Evolutionary conservation across 2,797 vertebrate species (phyloP).

Genomic region (Neomorphus geoffroyi): DNA sequence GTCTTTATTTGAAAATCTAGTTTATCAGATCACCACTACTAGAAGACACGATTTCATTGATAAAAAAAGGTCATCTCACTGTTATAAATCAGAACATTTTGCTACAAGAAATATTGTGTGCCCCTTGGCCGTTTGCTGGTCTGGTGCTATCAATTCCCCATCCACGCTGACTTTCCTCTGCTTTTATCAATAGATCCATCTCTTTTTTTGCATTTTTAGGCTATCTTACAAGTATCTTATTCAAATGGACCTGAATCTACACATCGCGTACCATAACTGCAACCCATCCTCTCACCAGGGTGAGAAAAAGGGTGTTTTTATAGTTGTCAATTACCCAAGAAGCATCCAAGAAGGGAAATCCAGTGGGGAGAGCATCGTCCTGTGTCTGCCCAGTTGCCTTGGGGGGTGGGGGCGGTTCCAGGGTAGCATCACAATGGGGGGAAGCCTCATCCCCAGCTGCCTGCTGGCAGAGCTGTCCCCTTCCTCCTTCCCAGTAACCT

Average conservation of each 20-base stretch:
- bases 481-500: background rate
- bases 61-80: background rate
- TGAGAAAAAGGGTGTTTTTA: background rate
- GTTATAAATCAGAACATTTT: background rate
- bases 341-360: background rate
- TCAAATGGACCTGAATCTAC: background rate
- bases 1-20: background rate
- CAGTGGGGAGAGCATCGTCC: background rate
- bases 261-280: background rate
- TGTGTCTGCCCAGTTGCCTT: background rate
- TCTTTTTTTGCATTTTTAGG: background rate
- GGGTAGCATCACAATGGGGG: background rate
- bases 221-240: background rate
- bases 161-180: background rate
- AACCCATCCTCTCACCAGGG: background rate
- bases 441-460: background rate
- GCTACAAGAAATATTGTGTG: background rate
- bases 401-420: background rate
- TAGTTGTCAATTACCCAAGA: background rate
- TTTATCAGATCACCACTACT: background rate
- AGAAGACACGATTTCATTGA: background rate
- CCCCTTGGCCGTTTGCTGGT: background rate
- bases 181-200: background rate
- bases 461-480: background rate
- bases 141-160: background rate